Base-by-base conservation (phyloP, 2,888 invertebrate genomes). In the Agrochola lychnidis region DNA sequence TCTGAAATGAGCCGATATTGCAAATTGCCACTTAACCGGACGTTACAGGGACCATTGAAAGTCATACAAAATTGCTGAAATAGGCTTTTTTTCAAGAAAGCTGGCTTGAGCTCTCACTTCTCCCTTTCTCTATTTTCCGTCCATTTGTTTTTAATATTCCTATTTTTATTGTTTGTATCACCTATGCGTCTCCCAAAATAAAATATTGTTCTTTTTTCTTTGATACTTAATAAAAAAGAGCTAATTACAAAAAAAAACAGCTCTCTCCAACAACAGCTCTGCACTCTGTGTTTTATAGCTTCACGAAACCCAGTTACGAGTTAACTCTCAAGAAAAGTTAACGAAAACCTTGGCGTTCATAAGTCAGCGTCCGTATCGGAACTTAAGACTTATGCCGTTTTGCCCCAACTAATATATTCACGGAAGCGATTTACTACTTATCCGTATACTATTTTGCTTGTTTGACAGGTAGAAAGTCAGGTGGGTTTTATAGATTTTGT, bases 301-400 rank as follows among this genome's bases (percentile, higher is more conserved):
- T 76, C 57, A 66, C 1, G 84, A 45, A 16, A 48, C 48, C 61
- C 85, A 89, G 90, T 88, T 90, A 88, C 87, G 88, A 85, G 87
- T 88, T 89, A 90, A 90, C 88, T 90, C 87, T 86, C 76, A 87
- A 87, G 88, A 91, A 91, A 92, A 92, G 86, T 92, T 92, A 90
- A 89, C 89, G 89, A 89, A 90, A 90, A 88, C 89, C 86, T 87
- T 88, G 83, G 53, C 82, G 88, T 89, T 89, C 90, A 90, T 91
- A 91, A 90, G 88, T 91, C 91, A 90, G 87, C 83, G 85, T 85
- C 86, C 83, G 86, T 86, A 90, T 90, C 89, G 85, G 83, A 88
- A 89, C 81, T 76, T 79, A 62, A 81, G 84, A 85, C 83, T 88
- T 88, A 87, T 79, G 74, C 79, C 76, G 73, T 81, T 86, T 79